phyloP scores from a whole-genome alignment of 2,888 invertebrate genomes.

The Psococerastis gibbosa region DNA sequence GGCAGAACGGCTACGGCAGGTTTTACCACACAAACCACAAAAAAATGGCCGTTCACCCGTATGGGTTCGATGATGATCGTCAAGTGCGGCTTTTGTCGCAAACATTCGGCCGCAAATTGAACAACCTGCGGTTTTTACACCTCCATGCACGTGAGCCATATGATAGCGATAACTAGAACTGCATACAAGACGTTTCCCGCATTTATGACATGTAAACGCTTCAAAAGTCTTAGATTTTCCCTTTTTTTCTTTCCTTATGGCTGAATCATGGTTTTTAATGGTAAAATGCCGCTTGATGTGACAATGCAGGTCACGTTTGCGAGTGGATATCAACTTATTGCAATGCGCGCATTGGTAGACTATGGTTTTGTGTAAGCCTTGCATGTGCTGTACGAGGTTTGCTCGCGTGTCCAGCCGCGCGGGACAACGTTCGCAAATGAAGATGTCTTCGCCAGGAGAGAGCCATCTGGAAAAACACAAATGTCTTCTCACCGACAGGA shows the following conservation, averaged over 20 bases:
- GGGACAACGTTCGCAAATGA: background rate
- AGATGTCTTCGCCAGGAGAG: background rate
- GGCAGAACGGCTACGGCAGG: constrained; percentile 28
- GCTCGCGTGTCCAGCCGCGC: background rate
- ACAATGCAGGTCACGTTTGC: constrained; percentile 36
- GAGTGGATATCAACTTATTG: constrained; percentile 22
- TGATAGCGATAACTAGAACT: constrained; percentile 25
- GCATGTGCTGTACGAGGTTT: background rate
- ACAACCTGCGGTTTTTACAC: constrained; percentile 29
- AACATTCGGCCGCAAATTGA: constrained; percentile 30
- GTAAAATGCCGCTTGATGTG: constrained; percentile 34
- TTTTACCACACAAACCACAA: constrained; percentile 30
- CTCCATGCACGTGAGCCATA: constrained; percentile 30
- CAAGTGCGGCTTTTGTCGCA: constrained; percentile 28
- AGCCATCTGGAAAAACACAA: background rate
- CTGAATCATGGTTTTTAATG: background rate
- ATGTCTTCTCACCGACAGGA: too few relatives aligned
- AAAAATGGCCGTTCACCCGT: constrained; percentile 26
- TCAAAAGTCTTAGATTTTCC: constrained; percentile 19
- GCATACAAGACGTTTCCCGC: constrained; percentile 22
- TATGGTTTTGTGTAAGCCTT: background rate
- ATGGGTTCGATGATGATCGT: constrained; percentile 30
- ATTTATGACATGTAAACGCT: constrained; percentile 28
- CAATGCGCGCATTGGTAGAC: background rate
- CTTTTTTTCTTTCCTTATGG: background rate